Evolutionary conservation across 64 coral and sea anemone species (phyloP).

Genomic region (Montipora efflorescens): DNA sequence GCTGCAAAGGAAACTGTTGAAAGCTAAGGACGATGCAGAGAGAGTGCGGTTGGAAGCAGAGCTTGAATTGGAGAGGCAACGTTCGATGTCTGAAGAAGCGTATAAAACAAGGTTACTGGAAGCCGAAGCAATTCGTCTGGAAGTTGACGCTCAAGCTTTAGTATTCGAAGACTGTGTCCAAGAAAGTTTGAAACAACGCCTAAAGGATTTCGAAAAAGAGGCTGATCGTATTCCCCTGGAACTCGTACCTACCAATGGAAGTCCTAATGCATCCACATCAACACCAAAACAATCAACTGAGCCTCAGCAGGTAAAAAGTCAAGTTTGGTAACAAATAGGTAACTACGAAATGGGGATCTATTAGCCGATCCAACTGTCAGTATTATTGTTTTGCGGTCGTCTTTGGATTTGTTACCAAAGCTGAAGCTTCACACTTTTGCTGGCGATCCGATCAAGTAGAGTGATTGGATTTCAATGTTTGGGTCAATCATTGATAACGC

Average conservation of each 20-base stretch:
- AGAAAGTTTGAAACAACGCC: conserved; percentile 15
- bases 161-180: neutral
- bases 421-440: conserved; percentile 6
- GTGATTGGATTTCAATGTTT: conserved; percentile 49
- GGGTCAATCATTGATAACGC: conserved; percentile 14
- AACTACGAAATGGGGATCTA: neutral
- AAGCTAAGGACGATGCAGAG: conserved; percentile 17
- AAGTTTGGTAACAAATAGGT: neutral
- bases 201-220: too few species aligned
- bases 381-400: neutral
- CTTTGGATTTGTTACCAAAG: neutral
- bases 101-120: neutral
- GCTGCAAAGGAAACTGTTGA: conserved; percentile 19
- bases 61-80: too few species aligned
- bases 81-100: conserved; percentile 17
- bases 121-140: conserved; percentile 16
- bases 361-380: too few species aligned
- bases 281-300: neutral
- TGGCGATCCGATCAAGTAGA: conserved; percentile 32
- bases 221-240: too few species aligned
- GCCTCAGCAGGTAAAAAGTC: too few species aligned
- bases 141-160: neutral
- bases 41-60: neutral
- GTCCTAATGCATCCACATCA: neutral
- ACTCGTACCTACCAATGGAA: neutral